phyloP scores from a whole-genome alignment of 2,888 invertebrate species.

The Apotomis capreana region DNA sequence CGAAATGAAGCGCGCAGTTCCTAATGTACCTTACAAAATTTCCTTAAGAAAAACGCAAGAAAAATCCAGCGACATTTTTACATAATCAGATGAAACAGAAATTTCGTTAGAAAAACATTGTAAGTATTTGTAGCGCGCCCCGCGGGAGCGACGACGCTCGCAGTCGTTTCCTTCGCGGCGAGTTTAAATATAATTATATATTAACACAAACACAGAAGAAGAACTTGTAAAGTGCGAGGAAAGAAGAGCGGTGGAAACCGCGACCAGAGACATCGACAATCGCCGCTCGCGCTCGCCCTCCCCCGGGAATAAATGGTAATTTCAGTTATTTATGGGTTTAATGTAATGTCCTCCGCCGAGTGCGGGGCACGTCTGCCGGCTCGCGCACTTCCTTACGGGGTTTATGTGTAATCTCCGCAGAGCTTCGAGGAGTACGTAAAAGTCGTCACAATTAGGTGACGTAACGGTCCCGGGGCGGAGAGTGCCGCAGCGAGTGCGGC shows the following conservation, averaged over 20 bases:
- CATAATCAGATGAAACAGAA: slow-evolving; percentile 30
- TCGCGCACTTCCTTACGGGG: neutral
- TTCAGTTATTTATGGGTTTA: slow-evolving; percentile 16
- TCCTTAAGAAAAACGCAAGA: slow-evolving; percentile 8
- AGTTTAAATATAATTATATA: slow-evolving; percentile 9
- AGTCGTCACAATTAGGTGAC: neutral
- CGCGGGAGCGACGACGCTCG: neutral
- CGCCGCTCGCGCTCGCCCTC: neutral
- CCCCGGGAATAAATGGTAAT: slow-evolving; percentile 18
- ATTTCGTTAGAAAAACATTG: slow-evolving; percentile 29
- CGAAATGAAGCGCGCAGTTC: slow-evolving; percentile 15
- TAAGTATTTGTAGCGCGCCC: slow-evolving; percentile 17
- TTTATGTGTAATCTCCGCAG: neutral
- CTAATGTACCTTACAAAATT: slow-evolving; percentile 21
- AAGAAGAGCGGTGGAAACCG: neutral
- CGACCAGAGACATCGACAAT: neutral
- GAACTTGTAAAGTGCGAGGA: neutral
- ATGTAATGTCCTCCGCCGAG: slow-evolving; percentile 11
- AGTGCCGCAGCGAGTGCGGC: neutral
- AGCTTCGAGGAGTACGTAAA: neutral
- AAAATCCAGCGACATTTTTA: slow-evolving; percentile 21
- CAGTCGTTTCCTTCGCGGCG: neutral
- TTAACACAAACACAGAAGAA: neutral
- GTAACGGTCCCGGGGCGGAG: neutral
- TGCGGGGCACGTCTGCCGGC: neutral